Conservation (phyloP, 2,888 invertebrate species). For the Spisula subtruncata region DNA sequence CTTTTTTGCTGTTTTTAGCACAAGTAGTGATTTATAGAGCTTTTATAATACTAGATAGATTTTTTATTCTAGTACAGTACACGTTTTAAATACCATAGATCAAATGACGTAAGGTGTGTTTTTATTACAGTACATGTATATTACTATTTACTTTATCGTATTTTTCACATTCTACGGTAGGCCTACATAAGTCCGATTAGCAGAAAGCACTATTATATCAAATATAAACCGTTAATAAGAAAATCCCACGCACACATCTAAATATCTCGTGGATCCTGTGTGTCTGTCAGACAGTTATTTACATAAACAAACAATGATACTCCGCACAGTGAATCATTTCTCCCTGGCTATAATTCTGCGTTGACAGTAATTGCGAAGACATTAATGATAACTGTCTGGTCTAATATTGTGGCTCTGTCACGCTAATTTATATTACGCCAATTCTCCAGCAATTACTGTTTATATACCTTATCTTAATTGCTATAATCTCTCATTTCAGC, state of each 20-base stretch:
- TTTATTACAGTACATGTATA: too few species aligned
- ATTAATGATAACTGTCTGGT: slow-evolving; percentile 4
- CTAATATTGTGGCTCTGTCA: background rate
- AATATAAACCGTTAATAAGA: background rate
- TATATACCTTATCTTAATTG: background rate
- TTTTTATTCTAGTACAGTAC: too few species aligned
- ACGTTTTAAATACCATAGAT: too few species aligned
- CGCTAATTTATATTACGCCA: background rate
- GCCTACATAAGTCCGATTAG: background rate
- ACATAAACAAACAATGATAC: slow-evolving; percentile 2
- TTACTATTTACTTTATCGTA: background rate
- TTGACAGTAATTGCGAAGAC: slow-evolving; percentile 4
- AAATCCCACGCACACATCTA: background rate
- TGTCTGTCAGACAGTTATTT: slow-evolving; percentile 19
- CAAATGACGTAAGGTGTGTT: too few species aligned
- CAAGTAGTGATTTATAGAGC: background rate
- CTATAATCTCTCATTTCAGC: background rate
- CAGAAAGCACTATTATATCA: background rate
- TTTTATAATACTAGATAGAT: background rate
- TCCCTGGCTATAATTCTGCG: background rate
- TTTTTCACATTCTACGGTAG: too few species aligned
- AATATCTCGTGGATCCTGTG: too few species aligned
- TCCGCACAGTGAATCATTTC: background rate
- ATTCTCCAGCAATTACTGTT: background rate
- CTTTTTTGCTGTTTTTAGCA: too few species aligned